These are phyloP conservation scores for Callipepla squamata DNA, from an alignment of 2,113 vertebrate species.

Conservation along the genomic window DNA sequence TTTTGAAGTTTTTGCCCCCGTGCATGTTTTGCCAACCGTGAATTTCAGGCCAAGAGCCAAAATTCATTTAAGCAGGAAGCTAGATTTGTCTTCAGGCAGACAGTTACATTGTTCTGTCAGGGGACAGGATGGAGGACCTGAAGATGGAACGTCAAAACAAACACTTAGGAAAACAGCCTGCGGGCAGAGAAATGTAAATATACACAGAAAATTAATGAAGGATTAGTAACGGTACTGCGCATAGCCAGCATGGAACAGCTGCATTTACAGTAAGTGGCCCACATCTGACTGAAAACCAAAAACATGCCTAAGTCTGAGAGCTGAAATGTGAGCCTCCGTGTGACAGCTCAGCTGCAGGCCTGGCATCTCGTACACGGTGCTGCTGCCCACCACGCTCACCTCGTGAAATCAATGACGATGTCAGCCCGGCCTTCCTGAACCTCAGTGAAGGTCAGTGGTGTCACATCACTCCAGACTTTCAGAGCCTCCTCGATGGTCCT, in stretches of 20 bases:
- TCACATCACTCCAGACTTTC: conserved; percentile 91
- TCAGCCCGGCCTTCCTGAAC: conserved; percentile 85
- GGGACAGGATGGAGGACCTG: conserved; percentile 52
- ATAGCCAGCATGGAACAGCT: neutral
- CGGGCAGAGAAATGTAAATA: conserved; percentile 20
- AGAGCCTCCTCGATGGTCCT: conserved; percentile 86
- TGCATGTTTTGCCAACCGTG: neutral
- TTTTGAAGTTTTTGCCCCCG: conserved; percentile 30
- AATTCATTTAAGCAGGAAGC: conserved; percentile 36
- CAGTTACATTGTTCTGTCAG: conserved; percentile 14
- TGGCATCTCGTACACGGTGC: neutral
- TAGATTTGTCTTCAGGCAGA: conserved; percentile 60
- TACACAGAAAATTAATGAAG: conserved; percentile 1
- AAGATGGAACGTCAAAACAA: conserved; percentile 58
- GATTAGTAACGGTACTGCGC: neutral
- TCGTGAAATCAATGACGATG: conserved; percentile 88
- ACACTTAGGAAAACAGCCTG: conserved; percentile 14
- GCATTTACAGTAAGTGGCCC: conserved; percentile 7
- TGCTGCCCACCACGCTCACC: conserved; percentile 43
- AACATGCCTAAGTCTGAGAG: neutral
- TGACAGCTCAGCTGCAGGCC: neutral
- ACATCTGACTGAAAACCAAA: neutral
- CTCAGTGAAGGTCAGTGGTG: conserved; percentile 90
- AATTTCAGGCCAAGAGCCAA: conserved; percentile 49
- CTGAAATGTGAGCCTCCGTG: neutral